Evolutionary conservation across 2,113 vertebrate genomes (phyloP), one percentile per base, ranked within the genome.

Genomic region (Melanerpes aurifrons): DNA sequence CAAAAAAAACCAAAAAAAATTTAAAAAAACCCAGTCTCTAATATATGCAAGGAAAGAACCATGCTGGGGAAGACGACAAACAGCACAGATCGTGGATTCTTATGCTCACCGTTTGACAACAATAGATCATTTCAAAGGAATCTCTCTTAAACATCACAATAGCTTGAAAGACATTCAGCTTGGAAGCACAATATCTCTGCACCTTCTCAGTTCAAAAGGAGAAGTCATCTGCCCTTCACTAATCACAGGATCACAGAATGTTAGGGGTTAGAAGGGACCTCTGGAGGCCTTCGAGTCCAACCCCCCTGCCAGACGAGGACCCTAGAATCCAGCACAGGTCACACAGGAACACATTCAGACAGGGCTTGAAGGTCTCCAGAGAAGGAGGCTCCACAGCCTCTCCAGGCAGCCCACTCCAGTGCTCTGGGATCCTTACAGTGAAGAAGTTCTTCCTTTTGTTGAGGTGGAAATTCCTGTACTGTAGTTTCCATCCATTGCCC

Each of bases 11-110:
- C 24, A 59, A 10, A 15, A 35, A 14, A 56, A 56, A 54, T 25
- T 10, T 25, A 53, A 68, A 56, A 15, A 16, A 18, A 3, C 3
- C 10, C 63, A n/a, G n/a, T 67, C 28, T 37, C 61, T 86, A 64
- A 77, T 54, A 45, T 2, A 86, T 63, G 70, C 75, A 92, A 70
- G 14, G 28, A 78, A 91, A 35, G 25, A 86, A 58, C 83, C 77
- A 31, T 50, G 66, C 63, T 54, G 70, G 78, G 75, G 94, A 97
- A 89, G 26, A 89, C 86, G 89, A 29, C 10, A 71, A 83, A 90
- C 57, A 64, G 75, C 80, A 92, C 35, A 72, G 58, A 67, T 9
- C 91, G 67, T 82, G 66, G 74, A 89, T 93, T 61, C 13, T 79
- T 69, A 94, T 79, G 43, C 77, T 68, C 74, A 35, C n/a, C 69